Conservation (phyloP, 2,888 invertebrate species). For the Tetheella fluctuosa region DNA sequence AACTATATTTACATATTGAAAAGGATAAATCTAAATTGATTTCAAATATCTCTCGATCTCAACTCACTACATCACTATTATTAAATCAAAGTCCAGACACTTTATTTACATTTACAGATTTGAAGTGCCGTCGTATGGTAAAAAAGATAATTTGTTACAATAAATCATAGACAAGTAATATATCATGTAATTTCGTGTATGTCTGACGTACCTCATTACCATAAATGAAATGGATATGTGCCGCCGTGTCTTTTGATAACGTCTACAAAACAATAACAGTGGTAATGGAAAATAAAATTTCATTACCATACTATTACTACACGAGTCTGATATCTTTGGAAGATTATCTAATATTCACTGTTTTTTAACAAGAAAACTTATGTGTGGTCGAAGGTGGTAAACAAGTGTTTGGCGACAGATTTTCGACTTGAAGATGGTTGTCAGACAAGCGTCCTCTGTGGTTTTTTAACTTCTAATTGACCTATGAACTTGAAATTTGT, state of each 20-base stretch:
- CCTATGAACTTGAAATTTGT: too few relatives aligned
- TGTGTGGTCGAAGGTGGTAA: too few relatives aligned
- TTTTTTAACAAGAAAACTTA: neutral
- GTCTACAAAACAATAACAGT: conserved; percentile 18
- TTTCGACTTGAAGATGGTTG: too few relatives aligned
- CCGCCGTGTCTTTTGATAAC: conserved; percentile 42
- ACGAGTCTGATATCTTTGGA: neutral
- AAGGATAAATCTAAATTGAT: conserved; percentile 45
- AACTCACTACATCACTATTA: conserved; percentile 49
- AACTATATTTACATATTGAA: conserved; percentile 1
- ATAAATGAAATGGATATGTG: conserved; percentile 60
- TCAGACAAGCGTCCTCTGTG: too few relatives aligned
- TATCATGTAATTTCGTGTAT: conserved; percentile 50
- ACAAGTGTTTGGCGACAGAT: too few relatives aligned
- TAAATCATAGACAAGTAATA: conserved; percentile 71
- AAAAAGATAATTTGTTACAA: conserved; percentile 73
- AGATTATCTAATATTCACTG: neutral
- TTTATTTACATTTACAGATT: conserved; percentile 76
- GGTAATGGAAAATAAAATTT: conserved; percentile 26
- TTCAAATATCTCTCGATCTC: conserved; percentile 29
- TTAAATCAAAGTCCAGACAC: conserved; percentile 71
- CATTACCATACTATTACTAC: conserved; percentile 21
- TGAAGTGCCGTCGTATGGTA: conserved; percentile 53
- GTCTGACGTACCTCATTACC: conserved; percentile 60
- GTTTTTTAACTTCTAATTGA: too few relatives aligned